Evolutionary conservation across 2,797 vertebrate species (phyloP), one percentile per base, ranked within the genome.

Genomic region (Novumbra hubbsi): DNA sequence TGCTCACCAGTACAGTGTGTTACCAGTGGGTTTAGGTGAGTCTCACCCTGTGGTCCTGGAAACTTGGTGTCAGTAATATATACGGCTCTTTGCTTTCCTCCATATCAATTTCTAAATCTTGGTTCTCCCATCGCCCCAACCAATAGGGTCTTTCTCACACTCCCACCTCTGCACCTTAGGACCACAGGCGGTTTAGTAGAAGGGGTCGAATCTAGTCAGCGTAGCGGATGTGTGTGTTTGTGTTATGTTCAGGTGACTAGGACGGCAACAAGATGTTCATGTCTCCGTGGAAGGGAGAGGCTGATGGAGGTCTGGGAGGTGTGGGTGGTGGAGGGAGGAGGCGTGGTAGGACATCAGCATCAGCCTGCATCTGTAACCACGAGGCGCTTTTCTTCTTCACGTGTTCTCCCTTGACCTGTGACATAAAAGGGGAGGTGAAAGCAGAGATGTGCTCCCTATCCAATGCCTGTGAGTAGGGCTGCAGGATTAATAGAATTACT

Each of bases 1-100:
- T 72, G 57, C 34, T 75, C 72, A 76, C 45, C 71, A 28, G 80
- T 71, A 67, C 34, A 64, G 71, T 41, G 63, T 77, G 67, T 62
- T 66, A 75, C 71, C 63, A 34, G 66, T 60, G 67, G 32, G 41
- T 74, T 71, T 64, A 77, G 30, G 52, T 67, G 63, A 57, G 62
- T 73, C 76, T 78, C 68, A 69, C 64, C 71, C 9, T 74, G 68
- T 74, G 75, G 67, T 57, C 69, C 63, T 74, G 52, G 34, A 19
- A 73, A 55, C 24, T 17, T 69, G 38, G 30, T 27, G 68, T 24
- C 78, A 32, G 76, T 76, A 50, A 73, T 76, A 64, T 24, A 45
- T 66, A 11, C 41, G 52, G 75, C 28, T 38, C 28, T 62, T 34
- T 30, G 38, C 52, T 69, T 63, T 14, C 11, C 52, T 32, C 57